A percentile compares a stretch with the other conserved stretches of the same genome.
Conservation (phyloP, 2,797 vertebrate species). For the Pseudotriccus pelzelni region DNA sequence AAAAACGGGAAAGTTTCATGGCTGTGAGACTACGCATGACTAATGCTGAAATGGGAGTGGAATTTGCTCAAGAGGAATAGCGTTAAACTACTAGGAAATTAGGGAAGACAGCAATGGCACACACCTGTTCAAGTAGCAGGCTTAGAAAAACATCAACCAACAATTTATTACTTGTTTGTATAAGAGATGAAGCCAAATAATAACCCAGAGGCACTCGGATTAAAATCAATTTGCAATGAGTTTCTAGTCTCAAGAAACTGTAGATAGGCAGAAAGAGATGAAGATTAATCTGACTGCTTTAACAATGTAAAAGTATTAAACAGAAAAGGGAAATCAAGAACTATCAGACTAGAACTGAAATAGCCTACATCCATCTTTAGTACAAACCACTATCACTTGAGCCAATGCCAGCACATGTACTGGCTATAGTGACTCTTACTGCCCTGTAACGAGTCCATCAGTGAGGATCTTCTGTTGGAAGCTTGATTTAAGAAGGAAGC, state of each 20-base stretch:
- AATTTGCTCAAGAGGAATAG: constrained; percentile 7
- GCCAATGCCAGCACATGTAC: background rate
- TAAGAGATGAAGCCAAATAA: constrained; percentile 9
- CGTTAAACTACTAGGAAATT: constrained; percentile 21
- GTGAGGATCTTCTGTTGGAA: background rate
- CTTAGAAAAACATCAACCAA: constrained; percentile 15
- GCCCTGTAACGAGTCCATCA: background rate
- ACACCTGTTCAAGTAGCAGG: constrained; percentile 20
- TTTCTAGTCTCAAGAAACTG: background rate
- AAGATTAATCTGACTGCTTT: constrained; percentile 3
- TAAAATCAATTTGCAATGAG: background rate
- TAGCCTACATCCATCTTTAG: background rate
- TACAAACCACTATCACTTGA: background rate
- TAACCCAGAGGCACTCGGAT: background rate
- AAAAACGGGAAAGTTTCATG: background rate
- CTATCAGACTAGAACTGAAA: background rate
- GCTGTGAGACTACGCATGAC: background rate
- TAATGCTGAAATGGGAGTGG: background rate
- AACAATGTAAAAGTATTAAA: background rate
- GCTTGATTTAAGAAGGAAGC: background rate
- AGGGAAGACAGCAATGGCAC: background rate
- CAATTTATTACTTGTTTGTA: background rate
- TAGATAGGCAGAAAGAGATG: background rate
- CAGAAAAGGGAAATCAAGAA: background rate
- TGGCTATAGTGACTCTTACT: background rate